phyloP scores from a whole-genome alignment of 1,140 invertebrate genomes.

The Drosophila jambulina region DNA sequence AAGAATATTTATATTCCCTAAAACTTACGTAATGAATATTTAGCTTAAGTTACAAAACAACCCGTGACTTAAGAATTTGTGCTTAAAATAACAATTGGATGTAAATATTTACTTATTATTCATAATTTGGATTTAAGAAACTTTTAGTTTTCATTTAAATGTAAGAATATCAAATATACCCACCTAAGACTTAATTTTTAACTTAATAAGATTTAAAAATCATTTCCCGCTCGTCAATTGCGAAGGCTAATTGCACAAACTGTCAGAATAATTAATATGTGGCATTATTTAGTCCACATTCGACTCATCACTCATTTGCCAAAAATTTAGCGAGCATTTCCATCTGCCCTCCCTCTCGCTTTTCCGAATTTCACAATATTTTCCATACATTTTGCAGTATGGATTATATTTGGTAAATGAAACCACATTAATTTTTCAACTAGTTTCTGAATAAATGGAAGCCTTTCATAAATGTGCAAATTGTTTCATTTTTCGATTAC shows the following conservation, averaged over 20 bases:
- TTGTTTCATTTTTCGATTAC: conserved; percentile 24
- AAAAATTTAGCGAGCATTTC: background rate
- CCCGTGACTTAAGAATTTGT: background rate
- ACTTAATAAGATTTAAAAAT: background rate
- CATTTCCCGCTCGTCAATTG: background rate
- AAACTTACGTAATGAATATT: background rate
- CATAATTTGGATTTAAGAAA: too few species aligned
- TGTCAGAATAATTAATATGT: conserved; percentile 3
- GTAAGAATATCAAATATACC: too few species aligned
- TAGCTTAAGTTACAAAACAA: background rate
- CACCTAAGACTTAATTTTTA: background rate
- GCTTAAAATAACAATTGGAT: too few species aligned
- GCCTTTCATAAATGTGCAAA: background rate
- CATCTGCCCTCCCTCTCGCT: too few species aligned
- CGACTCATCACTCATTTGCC: conserved; percentile 11
- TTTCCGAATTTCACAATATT: background rate
- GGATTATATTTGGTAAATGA: conserved; percentile 11
- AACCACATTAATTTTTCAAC: background rate
- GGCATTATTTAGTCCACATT: background rate
- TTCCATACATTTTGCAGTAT: background rate
- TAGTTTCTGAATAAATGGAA: conserved; percentile 13
- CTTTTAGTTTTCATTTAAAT: too few species aligned
- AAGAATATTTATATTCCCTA: too few species aligned
- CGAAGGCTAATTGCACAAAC: conserved; percentile 1
- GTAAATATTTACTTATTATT: too few species aligned